phyloP scores from a whole-genome alignment of 2,113 vertebrate species.

The Taxidea taxus region DNA sequence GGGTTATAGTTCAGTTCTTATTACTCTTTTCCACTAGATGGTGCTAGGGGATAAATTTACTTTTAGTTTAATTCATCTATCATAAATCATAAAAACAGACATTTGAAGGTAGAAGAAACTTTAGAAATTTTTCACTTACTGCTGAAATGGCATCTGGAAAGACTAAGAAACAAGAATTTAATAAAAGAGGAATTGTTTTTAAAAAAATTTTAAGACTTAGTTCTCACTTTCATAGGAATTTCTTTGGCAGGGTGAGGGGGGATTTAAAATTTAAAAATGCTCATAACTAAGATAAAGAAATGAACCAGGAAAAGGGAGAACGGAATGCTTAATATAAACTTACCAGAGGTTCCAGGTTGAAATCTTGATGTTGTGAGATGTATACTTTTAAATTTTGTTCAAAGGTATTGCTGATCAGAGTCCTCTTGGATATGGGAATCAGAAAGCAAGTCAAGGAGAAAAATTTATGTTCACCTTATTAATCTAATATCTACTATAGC shows the following conservation, averaged over 20 bases:
- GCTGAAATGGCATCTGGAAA: constrained; percentile 21
- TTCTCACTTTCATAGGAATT: background rate
- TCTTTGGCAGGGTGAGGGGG: background rate
- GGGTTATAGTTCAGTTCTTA: background rate
- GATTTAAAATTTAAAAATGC: background rate
- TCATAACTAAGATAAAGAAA: background rate
- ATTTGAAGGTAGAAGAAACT: background rate
- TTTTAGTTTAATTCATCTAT: background rate
- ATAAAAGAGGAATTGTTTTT: background rate
- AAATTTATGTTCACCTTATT: background rate
- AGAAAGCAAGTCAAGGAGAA: background rate
- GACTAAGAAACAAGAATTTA: background rate
- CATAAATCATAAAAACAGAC: background rate
- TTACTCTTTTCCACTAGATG: constrained; percentile 79
- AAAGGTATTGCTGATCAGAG: background rate
- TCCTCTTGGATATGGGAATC: background rate
- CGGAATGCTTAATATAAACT: background rate
- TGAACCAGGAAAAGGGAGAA: background rate
- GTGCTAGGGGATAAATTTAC: constrained; percentile 57
- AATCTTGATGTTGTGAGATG: background rate
- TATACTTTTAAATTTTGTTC: background rate
- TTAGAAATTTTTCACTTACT: constrained; percentile 22
- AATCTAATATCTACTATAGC: background rate
- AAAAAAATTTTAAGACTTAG: background rate
- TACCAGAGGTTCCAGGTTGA: background rate